Base-by-base conservation (phyloP, 2,113 vertebrate genomes). In the Hemicordylus capensis region DNA sequence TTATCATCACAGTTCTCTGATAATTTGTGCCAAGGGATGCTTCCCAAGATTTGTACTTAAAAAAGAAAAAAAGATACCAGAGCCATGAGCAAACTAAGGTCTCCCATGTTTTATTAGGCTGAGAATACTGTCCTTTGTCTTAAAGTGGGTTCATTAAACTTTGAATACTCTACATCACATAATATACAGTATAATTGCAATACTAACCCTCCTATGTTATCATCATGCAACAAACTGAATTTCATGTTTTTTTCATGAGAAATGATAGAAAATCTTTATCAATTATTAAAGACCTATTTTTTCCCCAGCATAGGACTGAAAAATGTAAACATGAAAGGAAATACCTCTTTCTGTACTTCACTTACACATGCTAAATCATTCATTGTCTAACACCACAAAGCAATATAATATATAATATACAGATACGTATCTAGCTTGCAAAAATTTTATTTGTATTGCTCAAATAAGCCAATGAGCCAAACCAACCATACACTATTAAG, bases 181-280 rank as follows among this genome's bases (percentile, higher is more conserved):
- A 84, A 37, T 87, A 90, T 83, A 87, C 26, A 15, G 69, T 42
- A 73, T 3, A 93, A 90, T 74, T 77, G 66, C 51, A 0, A 0
- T 56, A 85, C 84, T 83, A 90, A 83, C 80, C 44, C 37, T 63
- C 83, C 88, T 70, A 9, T 75, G 89, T 91, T 89, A 90, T 88
- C 83, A 76, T 89, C 91, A 86, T 58, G 61, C 87, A 90, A 90
- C 89, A 92, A 94, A 93, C 72, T 2, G 7, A 91, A 88, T 77
- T 80, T 91, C 85, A 94, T 94, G 91, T 94, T 85, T 93, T 94
- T 95, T 96, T 95, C 85, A 96, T 95, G 88, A 96, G 90, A 92
- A 91, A 93, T 80, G 89, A 92, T 92, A 93, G 90, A 91, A 94
- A 87, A 81, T 44, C 12, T 4, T 91, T 85, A 95, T 96, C 87